A percentile compares a stretch with the other conserved stretches of the same genome.
Evolutionary conservation across 2,797 vertebrate species (phyloP).

Genomic region (Dromococcyx pavoninus): DNA sequence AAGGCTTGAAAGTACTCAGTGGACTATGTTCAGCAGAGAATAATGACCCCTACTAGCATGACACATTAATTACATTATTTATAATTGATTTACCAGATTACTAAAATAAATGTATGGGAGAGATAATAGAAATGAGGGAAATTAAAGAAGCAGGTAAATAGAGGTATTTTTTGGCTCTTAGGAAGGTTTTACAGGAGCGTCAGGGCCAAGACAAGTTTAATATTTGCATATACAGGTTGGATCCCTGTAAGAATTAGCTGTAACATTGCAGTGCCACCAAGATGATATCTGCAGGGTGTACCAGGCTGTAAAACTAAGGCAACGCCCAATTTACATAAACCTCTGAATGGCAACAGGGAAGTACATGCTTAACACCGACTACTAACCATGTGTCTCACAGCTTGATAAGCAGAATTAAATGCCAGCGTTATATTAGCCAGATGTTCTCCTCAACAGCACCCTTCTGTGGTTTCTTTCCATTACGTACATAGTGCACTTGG

Average conservation of each 20-base stretch:
- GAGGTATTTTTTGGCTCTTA: neutral
- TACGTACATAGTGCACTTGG: neutral
- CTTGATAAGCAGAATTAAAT: constrained; percentile 6
- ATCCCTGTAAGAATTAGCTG: neutral
- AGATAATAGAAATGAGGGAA: neutral
- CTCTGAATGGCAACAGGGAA: neutral
- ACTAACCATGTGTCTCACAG: neutral
- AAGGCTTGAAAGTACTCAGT: neutral
- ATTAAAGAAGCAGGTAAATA: neutral
- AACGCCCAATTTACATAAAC: neutral
- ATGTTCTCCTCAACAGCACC: neutral
- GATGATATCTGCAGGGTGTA: neutral
- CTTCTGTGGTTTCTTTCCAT: neutral
- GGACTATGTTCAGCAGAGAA: neutral
- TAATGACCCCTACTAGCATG: neutral
- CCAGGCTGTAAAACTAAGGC: neutral
- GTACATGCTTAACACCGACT: neutral
- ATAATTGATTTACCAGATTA: neutral
- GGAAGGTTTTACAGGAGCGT: neutral
- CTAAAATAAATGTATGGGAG: neutral
- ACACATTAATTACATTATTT: neutral
- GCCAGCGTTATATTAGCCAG: neutral
- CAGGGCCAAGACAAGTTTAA: neutral
- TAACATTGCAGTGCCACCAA: neutral
- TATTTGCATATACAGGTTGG: neutral